phyloP scores from a whole-genome alignment of 2,888 invertebrate genomes.

The Lobophora halterata region DNA sequence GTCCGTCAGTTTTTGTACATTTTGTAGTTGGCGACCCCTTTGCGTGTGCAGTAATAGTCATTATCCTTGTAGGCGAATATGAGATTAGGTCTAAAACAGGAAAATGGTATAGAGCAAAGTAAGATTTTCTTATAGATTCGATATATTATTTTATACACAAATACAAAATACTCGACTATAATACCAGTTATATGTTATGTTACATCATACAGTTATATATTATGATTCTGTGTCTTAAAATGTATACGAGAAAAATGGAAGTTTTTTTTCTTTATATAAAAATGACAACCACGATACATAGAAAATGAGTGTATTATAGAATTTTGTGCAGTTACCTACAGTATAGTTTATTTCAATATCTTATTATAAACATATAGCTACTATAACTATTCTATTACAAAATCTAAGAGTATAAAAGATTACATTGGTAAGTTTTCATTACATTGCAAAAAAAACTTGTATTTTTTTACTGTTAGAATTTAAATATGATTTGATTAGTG shows the following conservation, averaged over 20 bases:
- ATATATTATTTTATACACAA: slow-evolving; percentile 55
- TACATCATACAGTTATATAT: slow-evolving; percentile 19
- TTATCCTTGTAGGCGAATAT: no score
- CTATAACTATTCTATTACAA: slow-evolving; percentile 54
- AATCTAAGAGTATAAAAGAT: slow-evolving; percentile 68
- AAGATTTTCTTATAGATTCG: slow-evolving; percentile 53
- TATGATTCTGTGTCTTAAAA: slow-evolving; percentile 44
- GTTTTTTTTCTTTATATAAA: slow-evolving; percentile 45
- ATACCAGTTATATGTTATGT: slow-evolving; percentile 28
- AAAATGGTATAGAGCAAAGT: no score
- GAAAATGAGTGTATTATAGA: slow-evolving; percentile 57
- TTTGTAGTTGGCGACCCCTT: no score
- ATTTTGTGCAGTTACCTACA: slow-evolving; percentile 65
- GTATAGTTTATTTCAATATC: slow-evolving; percentile 33
- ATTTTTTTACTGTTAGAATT: slow-evolving; percentile 2
- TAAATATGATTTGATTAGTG: no score
- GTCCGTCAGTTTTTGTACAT: no score
- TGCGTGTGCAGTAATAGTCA: no score
- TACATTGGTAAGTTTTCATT: slow-evolving; percentile 32
- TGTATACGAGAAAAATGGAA: slow-evolving; percentile 62
- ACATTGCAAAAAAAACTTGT: slow-evolving; percentile 20
- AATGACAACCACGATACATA: slow-evolving; percentile 56
- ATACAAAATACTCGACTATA: slow-evolving; percentile 60
- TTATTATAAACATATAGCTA: slow-evolving; percentile 50
- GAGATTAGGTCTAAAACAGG: no score